A percentile compares a stretch with the other conserved stretches of the same genome.
phyloP scores from a whole-genome alignment of 2,797 vertebrate species.

The Rhinichthys osculus region DNA sequence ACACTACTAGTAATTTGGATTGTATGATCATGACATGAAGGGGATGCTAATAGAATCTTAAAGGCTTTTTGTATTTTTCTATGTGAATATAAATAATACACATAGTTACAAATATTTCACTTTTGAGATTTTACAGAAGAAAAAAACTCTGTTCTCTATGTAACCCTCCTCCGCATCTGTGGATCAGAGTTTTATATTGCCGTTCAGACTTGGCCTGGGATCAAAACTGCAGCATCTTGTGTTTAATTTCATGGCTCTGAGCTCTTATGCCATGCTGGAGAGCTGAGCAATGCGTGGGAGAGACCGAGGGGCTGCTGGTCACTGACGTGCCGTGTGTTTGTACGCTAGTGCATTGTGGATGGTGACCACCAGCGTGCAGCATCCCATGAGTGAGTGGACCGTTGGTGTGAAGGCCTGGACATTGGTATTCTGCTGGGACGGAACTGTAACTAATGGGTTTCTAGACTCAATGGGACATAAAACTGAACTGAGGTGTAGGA shows the following conservation, averaged over 20 bases:
- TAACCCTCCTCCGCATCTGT: conserved; percentile 4
- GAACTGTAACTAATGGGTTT: conserved; percentile 32
- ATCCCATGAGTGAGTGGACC: background rate
- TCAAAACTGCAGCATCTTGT: conserved; percentile 35
- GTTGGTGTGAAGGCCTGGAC: background rate
- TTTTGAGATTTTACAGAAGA: conserved; percentile 8
- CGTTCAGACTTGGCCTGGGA: background rate
- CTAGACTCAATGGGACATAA: conserved; percentile 1
- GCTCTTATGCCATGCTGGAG: conserved; percentile 23
- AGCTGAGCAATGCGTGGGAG: conserved; percentile 11
- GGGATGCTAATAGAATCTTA: background rate
- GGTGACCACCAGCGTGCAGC: background rate
- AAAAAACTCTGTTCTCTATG: background rate
- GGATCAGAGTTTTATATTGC: conserved; percentile 17
- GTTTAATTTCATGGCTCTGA: conserved; percentile 49
- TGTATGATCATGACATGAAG: background rate
- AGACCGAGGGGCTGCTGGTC: conserved; percentile 4
- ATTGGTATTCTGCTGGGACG: conserved; percentile 5
- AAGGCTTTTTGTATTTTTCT: background rate
- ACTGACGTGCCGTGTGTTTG: background rate
- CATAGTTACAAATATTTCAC: background rate
- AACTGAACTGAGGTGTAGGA: background rate
- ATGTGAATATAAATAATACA: background rate
- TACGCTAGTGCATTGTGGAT: conserved; percentile 9
- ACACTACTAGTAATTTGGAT: background rate